Conservation (phyloP, 2,113 vertebrate genomes). For the Labeo rohita region DNA sequence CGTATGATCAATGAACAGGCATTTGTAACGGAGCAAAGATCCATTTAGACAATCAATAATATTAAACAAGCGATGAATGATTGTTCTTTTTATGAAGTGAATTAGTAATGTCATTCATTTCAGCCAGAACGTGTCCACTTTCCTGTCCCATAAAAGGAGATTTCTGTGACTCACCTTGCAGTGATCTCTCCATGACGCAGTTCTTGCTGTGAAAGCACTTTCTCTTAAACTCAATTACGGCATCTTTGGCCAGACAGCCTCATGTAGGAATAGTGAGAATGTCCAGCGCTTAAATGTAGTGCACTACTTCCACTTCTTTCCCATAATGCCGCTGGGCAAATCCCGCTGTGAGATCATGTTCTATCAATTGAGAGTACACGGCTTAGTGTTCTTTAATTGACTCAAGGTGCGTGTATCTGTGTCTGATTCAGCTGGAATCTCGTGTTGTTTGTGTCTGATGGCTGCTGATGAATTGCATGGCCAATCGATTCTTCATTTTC, state of each 20-base stretch:
- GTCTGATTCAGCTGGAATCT: slow-evolving; percentile 8
- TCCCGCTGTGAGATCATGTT: slow-evolving; percentile 17
- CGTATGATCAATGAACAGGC: slow-evolving; percentile 37
- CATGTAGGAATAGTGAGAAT: slow-evolving; percentile 27
- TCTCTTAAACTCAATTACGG: slow-evolving; percentile 41
- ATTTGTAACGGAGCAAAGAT: slow-evolving; percentile 35
- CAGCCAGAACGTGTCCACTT: neutral
- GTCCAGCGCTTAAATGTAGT: slow-evolving; percentile 27
- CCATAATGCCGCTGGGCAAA: slow-evolving; percentile 6
- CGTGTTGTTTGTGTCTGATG: slow-evolving; percentile 8
- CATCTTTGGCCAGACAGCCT: slow-evolving; percentile 9
- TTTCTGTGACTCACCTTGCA: slow-evolving; percentile 28
- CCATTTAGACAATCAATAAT: slow-evolving; percentile 42
- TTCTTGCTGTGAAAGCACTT: slow-evolving; percentile 51
- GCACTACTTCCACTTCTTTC: neutral
- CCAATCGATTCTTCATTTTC: neutral
- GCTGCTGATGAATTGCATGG: neutral
- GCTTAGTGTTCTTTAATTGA: neutral
- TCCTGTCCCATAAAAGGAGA: neutral
- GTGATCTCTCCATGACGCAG: slow-evolving; percentile 13
- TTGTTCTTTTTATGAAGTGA: neutral
- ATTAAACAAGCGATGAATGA: slow-evolving; percentile 28
- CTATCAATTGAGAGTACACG: neutral
- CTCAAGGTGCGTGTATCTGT: neutral
- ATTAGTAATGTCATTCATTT: slow-evolving; percentile 7